A percentile compares a stretch with the other conserved stretches of the same genome.
Conservation (phyloP, 2,797 vertebrate species). For the Megalops cyprinoides region DNA sequence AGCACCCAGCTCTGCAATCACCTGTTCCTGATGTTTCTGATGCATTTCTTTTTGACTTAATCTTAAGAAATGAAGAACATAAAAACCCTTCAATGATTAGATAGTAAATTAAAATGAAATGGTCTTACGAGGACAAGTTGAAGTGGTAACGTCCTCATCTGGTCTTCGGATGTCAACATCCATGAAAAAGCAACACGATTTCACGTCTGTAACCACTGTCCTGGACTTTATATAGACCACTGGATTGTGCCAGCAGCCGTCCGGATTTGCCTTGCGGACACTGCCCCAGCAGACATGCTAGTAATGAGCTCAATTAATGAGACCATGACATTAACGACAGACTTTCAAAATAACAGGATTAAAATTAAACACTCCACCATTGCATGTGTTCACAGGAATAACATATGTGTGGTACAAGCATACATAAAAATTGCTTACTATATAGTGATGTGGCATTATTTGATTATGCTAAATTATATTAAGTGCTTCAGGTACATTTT, state of each 20-base stretch:
- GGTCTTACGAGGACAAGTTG: not conserved
- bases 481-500: too few species aligned
- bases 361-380: too few species aligned
- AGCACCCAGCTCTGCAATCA: not conserved
- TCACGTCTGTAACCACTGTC: not conserved
- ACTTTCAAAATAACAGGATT: too few species aligned
- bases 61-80: not conserved
- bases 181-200: not conserved
- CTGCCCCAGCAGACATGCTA: too few species aligned
- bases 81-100: not conserved
- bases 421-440: too few species aligned
- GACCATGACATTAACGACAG: too few species aligned
- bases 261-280: not conserved
- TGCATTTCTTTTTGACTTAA: not conserved
- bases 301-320: too few species aligned
- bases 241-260: not conserved
- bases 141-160: not conserved
- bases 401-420: too few species aligned
- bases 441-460: too few species aligned
- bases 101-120: not conserved
- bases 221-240: not conserved
- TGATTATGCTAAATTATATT: too few species aligned
- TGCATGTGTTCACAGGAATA: too few species aligned
- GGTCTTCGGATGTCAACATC: not conserved
- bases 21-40: not conserved